Conservation (phyloP, 2,113 vertebrate species). For the Rattus norvegicus region GRCr8 NC_086021.1:39977001-39977500, state of each 20-base stretch:
- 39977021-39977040: background rate
- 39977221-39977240: background rate
- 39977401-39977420: background rate
- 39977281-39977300: accelerated
- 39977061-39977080: background rate
- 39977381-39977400: background rate
- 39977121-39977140: background rate
- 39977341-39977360: background rate
- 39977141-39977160: background rate
- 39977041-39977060: background rate
- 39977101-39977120: background rate
- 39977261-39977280: background rate
- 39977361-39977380: background rate
- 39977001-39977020: constrained; percentile 64
- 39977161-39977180: background rate
- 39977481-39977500: too few relatives aligned
- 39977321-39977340: background rate
- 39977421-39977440: background rate
- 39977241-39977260: background rate
- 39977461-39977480: background rate
- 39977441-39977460: background rate
- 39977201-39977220: background rate
- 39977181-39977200: background rate
- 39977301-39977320: accelerated
- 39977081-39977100: background rate